Evolutionary conservation across 2,797 vertebrate genomes (phyloP).

Genomic region (Bovichtus variegatus): DNA sequence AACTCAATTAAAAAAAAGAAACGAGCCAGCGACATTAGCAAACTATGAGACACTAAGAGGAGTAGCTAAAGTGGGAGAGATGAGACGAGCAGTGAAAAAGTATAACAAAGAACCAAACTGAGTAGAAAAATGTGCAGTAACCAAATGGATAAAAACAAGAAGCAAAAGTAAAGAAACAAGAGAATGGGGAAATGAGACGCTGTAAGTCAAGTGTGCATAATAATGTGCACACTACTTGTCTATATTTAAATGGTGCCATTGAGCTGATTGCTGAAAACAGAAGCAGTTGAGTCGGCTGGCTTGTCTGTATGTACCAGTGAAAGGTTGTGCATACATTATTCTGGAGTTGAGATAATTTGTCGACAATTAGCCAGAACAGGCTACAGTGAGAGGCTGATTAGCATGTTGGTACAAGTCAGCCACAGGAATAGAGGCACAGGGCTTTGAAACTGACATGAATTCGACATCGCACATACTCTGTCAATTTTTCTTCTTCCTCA

Average conservation of each 20-base stretch:
- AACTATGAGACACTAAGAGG: conserved; percentile 27
- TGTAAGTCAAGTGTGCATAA: conserved; percentile 70
- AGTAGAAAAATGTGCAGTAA: conserved; percentile 44
- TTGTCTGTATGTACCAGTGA: conserved; percentile 61
- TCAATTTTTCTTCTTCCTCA: conserved; percentile 64
- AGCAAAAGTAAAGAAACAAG: conserved; percentile 29
- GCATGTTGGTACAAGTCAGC: conserved; percentile 78
- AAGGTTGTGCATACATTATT: conserved; percentile 79
- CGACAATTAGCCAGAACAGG: conserved; percentile 81
- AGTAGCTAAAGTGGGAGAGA: conserved; percentile 17
- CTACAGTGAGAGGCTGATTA: conserved; percentile 77
- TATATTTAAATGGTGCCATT: conserved; percentile 74
- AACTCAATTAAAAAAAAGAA: conserved; percentile 63
- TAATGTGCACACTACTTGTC: conserved; percentile 53
- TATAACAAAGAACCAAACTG: conserved; percentile 40
- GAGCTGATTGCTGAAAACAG: conserved; percentile 74
- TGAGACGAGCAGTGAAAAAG: conserved; percentile 20
- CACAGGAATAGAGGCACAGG: conserved; percentile 74
- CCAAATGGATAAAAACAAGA: conserved; percentile 48
- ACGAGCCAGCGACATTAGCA: conserved; percentile 27
- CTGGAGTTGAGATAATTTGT: conserved; percentile 80
- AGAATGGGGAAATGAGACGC: conserved; percentile 31
- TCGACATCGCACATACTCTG: conserved; percentile 62
- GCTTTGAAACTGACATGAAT: conserved; percentile 82
- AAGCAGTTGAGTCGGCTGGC: conserved; percentile 56